phyloP scores from a whole-genome alignment of 2,888 invertebrate genomes.

The Brachylomia viminalis region DNA sequence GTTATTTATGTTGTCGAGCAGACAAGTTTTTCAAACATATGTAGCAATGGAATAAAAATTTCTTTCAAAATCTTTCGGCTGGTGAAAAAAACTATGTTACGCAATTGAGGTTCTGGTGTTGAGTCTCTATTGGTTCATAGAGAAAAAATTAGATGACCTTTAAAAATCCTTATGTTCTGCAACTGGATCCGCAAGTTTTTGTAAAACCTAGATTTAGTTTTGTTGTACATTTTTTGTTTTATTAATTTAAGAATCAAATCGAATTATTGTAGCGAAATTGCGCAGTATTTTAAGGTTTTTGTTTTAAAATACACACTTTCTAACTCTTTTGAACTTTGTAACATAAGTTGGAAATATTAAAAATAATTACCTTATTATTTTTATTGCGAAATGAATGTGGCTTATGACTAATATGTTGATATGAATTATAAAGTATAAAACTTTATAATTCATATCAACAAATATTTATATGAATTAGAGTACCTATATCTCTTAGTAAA shows the following conservation, averaged over 20 bases:
- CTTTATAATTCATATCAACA: background rate
- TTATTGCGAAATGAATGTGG: background rate
- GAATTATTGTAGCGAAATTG: conserved; percentile 41
- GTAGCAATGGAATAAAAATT: background rate
- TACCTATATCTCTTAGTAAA: background rate
- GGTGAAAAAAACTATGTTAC: background rate
- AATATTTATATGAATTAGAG: background rate
- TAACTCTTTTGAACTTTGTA: background rate
- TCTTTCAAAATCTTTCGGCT: background rate
- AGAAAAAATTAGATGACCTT: background rate
- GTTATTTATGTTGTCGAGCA: background rate
- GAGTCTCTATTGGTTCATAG: background rate
- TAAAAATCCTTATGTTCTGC: background rate
- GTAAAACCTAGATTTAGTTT: conserved; percentile 8
- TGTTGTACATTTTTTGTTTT: conserved; percentile 31
- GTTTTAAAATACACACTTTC: background rate
- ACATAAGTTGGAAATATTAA: background rate
- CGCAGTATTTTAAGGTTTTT: conserved; percentile 1
- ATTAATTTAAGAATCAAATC: conserved; percentile 40
- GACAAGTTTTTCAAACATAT: background rate
- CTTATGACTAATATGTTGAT: background rate
- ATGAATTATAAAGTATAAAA: too few species aligned
- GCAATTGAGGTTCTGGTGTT: background rate
- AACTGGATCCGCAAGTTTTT: background rate
- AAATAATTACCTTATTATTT: background rate